A percentile compares a stretch with the other conserved stretches of the same genome.
Evolutionary conservation across 2,888 invertebrate species (phyloP).

Genomic region (Trisateles emortualis): DNA sequence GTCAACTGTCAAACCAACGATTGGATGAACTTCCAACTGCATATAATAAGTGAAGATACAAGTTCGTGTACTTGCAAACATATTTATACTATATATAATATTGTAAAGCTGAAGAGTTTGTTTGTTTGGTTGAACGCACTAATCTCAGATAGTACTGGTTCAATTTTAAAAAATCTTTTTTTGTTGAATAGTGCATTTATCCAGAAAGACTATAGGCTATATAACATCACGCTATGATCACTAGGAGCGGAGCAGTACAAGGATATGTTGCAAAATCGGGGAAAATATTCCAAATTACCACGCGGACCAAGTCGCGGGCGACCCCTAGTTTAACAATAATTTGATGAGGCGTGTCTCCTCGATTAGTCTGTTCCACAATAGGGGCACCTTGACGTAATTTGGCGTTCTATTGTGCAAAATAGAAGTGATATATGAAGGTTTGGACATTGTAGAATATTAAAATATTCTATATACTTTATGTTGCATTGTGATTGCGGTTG

Average conservation of each 20-base stretch:
- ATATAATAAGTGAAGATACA: conserved; percentile 14
- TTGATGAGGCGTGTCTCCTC: conserved; percentile 21
- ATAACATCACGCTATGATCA: too few relatives aligned
- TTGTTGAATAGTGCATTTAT: too few relatives aligned
- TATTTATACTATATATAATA: too few relatives aligned
- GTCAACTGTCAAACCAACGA: conserved; percentile 50
- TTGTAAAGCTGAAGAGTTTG: too few relatives aligned
- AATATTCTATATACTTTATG: conserved; percentile 33
- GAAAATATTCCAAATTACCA: too few relatives aligned
- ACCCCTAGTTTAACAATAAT: conserved; percentile 12
- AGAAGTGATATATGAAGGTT: conserved; percentile 18
- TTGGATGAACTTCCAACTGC: conserved; percentile 38
- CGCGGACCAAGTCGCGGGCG: too few relatives aligned
- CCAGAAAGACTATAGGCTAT: too few relatives aligned
- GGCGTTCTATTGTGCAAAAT: conserved; percentile 21
- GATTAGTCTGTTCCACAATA: conserved; percentile 27
- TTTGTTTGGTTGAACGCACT: too few relatives aligned
- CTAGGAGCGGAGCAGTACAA: too few relatives aligned
- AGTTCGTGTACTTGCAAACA: conserved; percentile 15
- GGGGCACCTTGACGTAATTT: conserved; percentile 33
- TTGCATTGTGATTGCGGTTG: conserved; percentile 26
- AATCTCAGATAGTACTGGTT: too few relatives aligned
- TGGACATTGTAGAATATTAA: conserved; percentile 20
- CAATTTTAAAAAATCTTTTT: too few relatives aligned
- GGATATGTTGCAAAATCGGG: too few relatives aligned